Conservation (phyloP, 2,888 invertebrate species). For the Autographa pulchrina region DNA sequence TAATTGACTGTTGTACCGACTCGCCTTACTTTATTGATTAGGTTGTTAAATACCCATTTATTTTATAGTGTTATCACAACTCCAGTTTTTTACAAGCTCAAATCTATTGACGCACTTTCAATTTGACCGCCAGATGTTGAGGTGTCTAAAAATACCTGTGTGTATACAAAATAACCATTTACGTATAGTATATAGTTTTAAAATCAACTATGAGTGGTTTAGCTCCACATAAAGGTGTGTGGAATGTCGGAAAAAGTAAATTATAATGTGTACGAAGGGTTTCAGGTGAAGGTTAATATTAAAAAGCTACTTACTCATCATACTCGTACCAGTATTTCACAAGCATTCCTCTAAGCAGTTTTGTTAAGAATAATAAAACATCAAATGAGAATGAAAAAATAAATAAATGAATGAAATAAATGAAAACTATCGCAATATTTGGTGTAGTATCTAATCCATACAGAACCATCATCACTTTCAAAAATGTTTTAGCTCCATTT, state of each 20-base stretch:
- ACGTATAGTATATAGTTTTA: conserved; percentile 30
- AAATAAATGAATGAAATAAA: no score
- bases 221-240: conserved; percentile 10
- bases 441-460: no score
- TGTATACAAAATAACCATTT: conserved; percentile 36
- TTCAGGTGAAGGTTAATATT: conserved; percentile 13
- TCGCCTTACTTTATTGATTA: conserved; percentile 18
- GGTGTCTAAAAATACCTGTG: conserved; percentile 46
- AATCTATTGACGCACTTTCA: conserved; percentile 39
- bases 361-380: no score
- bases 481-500: neutral
- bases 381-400: no score
- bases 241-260: conserved; percentile 18
- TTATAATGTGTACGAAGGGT: conserved; percentile 29
- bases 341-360: no score
- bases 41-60: conserved; percentile 22
- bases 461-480: neutral
- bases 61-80: conserved; percentile 40
- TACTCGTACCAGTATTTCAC: neutral
- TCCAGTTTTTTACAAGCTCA: conserved; percentile 25
- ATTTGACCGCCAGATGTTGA: conserved; percentile 50
- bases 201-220: conserved; percentile 27
- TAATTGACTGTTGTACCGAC: conserved; percentile 9
- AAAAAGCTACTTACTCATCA: neutral
- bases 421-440: no score